Conservation (phyloP, 2,888 invertebrate species). For the Callinectes sapidus region DNA sequence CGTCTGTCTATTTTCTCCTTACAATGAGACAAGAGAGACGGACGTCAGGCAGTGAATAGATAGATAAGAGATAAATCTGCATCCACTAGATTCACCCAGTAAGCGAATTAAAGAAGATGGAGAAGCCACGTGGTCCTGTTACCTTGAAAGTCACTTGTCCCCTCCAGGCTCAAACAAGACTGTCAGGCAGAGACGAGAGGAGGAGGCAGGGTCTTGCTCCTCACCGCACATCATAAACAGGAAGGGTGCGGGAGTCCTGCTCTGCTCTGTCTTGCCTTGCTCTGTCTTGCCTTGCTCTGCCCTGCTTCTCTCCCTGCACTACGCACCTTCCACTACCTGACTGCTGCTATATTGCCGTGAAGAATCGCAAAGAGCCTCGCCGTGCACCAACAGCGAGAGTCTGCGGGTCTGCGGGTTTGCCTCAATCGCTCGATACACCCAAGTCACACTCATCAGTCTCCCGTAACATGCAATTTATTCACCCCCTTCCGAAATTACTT, state of each 20-base stretch:
- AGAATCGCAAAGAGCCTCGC: background rate
- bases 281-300: background rate
- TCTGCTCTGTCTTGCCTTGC: background rate
- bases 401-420: background rate
- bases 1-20: too few species aligned
- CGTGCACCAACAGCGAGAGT: background rate
- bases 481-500: constrained; percentile 35
- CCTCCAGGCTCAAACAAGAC: background rate
- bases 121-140: background rate
- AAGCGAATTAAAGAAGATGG: background rate
- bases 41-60: too few species aligned
- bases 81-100: background rate
- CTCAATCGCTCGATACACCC: constrained; percentile 14
- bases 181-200: constrained; percentile 18
- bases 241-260: background rate
- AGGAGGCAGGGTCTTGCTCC: background rate
- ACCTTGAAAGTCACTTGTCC: background rate
- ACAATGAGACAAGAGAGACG: too few species aligned
- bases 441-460: constrained; percentile 23
- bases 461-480: constrained; percentile 41
- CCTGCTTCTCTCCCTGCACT: background rate
- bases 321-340: background rate
- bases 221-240: background rate
- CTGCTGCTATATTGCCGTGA: background rate
- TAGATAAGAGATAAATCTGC: background rate